A percentile compares a stretch with the other conserved stretches of the same genome.
These are phyloP conservation scores for Eupithecia subfuscata DNA, from an alignment of 2,888 invertebrate species.

Conservation along the genomic window DNA sequence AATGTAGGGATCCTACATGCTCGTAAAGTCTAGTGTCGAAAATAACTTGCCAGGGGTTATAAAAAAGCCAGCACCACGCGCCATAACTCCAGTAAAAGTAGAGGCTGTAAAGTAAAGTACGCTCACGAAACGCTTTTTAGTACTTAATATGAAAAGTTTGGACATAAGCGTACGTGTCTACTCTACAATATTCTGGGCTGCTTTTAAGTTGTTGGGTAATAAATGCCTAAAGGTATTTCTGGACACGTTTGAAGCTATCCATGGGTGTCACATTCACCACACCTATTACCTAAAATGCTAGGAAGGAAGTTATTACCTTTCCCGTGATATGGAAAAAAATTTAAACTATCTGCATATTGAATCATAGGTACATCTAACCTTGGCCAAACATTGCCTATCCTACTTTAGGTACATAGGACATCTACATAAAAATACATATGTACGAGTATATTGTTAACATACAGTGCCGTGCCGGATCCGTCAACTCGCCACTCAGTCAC, in stretches of 20 bases:
- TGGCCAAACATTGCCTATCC: background rate
- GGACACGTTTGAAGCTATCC: background rate
- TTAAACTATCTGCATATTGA: too few relatives aligned
- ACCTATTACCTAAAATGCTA: background rate
- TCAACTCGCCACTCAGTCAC: background rate
- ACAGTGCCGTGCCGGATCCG: too few relatives aligned
- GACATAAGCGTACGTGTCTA: slow-evolving; percentile 13
- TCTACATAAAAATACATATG: too few relatives aligned
- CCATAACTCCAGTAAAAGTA: slow-evolving; percentile 31
- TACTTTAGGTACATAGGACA: too few relatives aligned
- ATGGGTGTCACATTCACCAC: background rate
- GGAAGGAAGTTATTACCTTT: background rate
- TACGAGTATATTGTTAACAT: too few relatives aligned
- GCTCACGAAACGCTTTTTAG: slow-evolving; percentile 14
- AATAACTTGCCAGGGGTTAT: slow-evolving; percentile 41
- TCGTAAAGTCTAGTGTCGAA: slow-evolving; percentile 42
- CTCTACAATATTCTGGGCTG: background rate
- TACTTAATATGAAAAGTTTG: slow-evolving; percentile 25
- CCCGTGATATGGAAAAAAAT: too few relatives aligned
- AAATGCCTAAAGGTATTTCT: background rate
- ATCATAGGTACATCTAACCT: too few relatives aligned
- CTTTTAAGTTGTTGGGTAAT: background rate
- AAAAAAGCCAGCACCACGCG: slow-evolving; percentile 39
- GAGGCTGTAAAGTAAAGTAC: slow-evolving; percentile 26
- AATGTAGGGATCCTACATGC: slow-evolving; percentile 40